A percentile compares a stretch with the other conserved stretches of the same genome.
phyloP scores from a whole-genome alignment of 2,888 invertebrate species.

The Sericinus montela region DNA sequence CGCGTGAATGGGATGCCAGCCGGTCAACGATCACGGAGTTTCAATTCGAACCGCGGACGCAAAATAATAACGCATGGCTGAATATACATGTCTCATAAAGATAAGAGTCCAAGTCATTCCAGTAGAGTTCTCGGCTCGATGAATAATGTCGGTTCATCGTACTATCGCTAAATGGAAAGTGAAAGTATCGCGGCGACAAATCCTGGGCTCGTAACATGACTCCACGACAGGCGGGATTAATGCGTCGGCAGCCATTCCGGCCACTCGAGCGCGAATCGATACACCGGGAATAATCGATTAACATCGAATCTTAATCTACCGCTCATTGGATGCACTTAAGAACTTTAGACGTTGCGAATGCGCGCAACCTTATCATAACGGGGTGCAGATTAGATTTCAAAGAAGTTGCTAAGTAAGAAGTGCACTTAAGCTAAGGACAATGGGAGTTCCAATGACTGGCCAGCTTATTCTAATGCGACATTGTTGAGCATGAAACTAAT shows the following conservation, averaged over 20 bases:
- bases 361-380: constrained; percentile 18
- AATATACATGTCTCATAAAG: constrained; percentile 64
- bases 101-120: constrained; percentile 33
- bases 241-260: constrained; percentile 23
- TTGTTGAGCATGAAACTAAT: constrained; percentile 31
- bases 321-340: constrained; percentile 20
- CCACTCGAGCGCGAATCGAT: constrained; percentile 8
- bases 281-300: constrained; percentile 21
- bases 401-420: background rate
- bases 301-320: constrained; percentile 22
- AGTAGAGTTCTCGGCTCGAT: constrained; percentile 34
- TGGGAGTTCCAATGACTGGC: background rate
- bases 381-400: constrained; percentile 20
- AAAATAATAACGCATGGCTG: constrained; percentile 56
- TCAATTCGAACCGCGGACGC: constrained; percentile 44
- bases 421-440: constrained; percentile 7
- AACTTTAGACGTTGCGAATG: constrained; percentile 19
- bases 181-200: constrained; percentile 56
- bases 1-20: constrained; percentile 66
- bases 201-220: constrained; percentile 38
- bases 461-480: constrained; percentile 9
- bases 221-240: constrained; percentile 26
- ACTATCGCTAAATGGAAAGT: constrained; percentile 52
- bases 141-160: constrained; percentile 35
- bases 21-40: constrained; percentile 48